Evolutionary conservation across 2,797 vertebrate genomes (phyloP), one percentile per base, ranked within the genome.

Genomic region (Cynodonichthys magdalenae): DNA sequence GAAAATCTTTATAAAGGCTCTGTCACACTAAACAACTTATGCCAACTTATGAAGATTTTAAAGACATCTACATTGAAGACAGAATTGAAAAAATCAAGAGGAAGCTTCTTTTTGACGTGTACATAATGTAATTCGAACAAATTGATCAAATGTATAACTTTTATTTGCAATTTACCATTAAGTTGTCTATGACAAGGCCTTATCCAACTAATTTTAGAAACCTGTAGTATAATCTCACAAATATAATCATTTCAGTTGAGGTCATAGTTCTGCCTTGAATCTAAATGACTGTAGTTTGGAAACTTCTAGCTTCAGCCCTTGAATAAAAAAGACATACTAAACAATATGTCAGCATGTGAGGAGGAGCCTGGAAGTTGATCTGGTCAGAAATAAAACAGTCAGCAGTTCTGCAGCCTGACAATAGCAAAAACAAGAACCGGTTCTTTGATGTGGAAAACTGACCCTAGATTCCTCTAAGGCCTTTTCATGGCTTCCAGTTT

Each of bases 371-470:
- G 18, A 55, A 12, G 29, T 39, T 55, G 44, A 55, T 52, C 44
- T 63, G 29, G 62, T 55, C 48, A 31, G 29, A 28, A 41, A 46
- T 41, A 28, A 54, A 18, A 2, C 62, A 39, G 42, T 39, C 41
- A 48, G 24, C 44, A 28, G 18, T 45, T 49, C 44, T 28, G 45
- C 44, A 55, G 20, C n/a, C 3, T 49, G 53, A 48, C 45, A 15
- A 39, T 55, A 19, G 18, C 24, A 41, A 41, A 18, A 48, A 64
- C 44, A 49, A 17, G 52, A 31, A 15, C 28, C 6, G 12, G 39
- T 39, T 15, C 45, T 55, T 41, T 56, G 45, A 49, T 41, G 53
- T 64, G 24, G 53, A 47, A 54, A 48, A 49, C 28, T 24, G 17
- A 34, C 17, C 53, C 17, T 48, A 14, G n/a, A 36, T 19, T 19